Evolutionary conservation across 2,888 invertebrate genomes (phyloP).

Genomic region (Parapristionchus giblindavisi): DNA sequence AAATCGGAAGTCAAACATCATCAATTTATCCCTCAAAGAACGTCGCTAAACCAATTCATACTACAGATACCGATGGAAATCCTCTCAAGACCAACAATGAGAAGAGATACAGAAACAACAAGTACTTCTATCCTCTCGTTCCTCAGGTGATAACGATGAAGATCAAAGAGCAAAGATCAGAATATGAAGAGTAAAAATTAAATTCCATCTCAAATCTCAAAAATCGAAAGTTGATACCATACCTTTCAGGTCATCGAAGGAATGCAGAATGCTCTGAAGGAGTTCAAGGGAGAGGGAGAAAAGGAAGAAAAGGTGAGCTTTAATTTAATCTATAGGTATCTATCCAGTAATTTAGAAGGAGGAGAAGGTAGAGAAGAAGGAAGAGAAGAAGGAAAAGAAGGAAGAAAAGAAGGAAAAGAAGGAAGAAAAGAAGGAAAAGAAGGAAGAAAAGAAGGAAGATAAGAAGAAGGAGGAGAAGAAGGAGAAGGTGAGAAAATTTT

Average conservation of each 20-base stretch:
- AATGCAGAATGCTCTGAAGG: constrained; percentile 53
- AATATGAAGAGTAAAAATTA: background rate
- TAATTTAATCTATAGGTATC: background rate
- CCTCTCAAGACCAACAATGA: constrained; percentile 69
- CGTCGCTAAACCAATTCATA: background rate
- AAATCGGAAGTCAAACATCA: background rate
- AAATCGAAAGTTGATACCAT: no score
- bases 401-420: constrained; percentile 45
- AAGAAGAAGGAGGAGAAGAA: constrained; percentile 17
- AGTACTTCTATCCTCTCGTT: constrained; percentile 65
- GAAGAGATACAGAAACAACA: constrained; percentile 65
- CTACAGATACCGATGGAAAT: constrained; percentile 69
- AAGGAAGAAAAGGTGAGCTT: constrained; percentile 31
- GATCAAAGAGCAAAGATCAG: constrained; percentile 42
- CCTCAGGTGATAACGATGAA: constrained; percentile 51
- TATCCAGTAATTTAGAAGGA: constrained; percentile 36
- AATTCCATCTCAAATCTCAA: no score
- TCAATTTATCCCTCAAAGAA: background rate
- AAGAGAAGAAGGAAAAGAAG: constrained; percentile 45
- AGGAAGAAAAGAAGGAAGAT: constrained; percentile 1
- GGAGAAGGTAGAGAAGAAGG: constrained; percentile 42
- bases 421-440: constrained; percentile 41
- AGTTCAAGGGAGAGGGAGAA: constrained; percentile 42
- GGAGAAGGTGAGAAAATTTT: background rate
- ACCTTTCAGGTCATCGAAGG: constrained; percentile 51